Evolutionary conservation across 2,797 vertebrate species (phyloP), one percentile per base, ranked within the genome.

Genomic region (Hyperoplus lanceolatus): DNA sequence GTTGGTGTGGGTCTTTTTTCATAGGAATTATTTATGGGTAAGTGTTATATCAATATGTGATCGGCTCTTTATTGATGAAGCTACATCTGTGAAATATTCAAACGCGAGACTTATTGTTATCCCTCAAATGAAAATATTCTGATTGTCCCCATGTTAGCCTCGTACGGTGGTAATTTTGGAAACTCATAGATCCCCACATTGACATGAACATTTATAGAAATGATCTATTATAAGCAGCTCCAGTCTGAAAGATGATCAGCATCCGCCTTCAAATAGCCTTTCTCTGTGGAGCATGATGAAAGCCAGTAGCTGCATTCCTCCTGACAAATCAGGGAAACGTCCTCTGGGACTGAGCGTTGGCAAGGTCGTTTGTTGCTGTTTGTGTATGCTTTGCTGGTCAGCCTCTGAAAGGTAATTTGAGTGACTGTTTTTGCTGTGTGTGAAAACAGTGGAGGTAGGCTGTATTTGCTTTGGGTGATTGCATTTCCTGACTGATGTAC

Each of bases 381-480:
- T 91, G 88, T 87, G 80, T 84, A 84, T 86, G 82, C 85, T 88
- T 80, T 73, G 84, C 79, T 82, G 84, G 73, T 75, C 84, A 67
- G 67, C 70, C 82, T 60, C 86, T 78, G 29, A 14, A 77, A 54
- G 55, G 69, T 84, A 68, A 90, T 91, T 81, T 86, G 69, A 86
- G 80, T 67, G 79, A 83, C 81, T 85, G 89, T 86, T 85, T 29
- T 56, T 70, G 78, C 77, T 84, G 83, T 76, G 81, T 90, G 87
- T 81, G 87, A 87, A 90, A 89, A 86, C 83, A 87, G 62, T 76
- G 66, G 70, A 87, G 80, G 77, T 74, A 79, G 87, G 75, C 73
- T 88, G 36, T 87, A 87, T 91, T 92, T 93, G 83, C 85, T 86
- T 80, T 84, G 73, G 71, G 61, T 92, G 88, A 92, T 93, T 93